Conservation (phyloP, 2,113 vertebrate species). For the Pseudopodoces humilis region DNA sequence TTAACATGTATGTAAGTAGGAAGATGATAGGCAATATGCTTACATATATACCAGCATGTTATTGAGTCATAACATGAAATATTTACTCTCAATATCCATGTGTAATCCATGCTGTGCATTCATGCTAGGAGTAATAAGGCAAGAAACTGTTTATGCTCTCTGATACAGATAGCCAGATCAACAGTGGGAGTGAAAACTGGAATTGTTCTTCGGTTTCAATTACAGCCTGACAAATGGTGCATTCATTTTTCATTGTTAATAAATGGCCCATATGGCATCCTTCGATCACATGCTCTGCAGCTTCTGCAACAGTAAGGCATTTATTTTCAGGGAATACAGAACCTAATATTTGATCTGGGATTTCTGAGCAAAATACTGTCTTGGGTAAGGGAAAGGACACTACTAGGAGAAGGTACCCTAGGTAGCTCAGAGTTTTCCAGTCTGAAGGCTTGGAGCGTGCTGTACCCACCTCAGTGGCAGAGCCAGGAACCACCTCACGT, state of each 20-base stretch:
- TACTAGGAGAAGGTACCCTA: background rate
- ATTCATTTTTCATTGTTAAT: slow-evolving; percentile 29
- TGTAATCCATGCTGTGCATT: background rate
- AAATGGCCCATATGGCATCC: slow-evolving; percentile 33
- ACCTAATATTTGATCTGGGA: background rate
- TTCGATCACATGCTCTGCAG: slow-evolving; percentile 4
- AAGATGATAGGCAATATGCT: background rate
- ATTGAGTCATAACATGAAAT: background rate
- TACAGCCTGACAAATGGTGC: background rate
- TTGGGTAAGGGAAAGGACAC: background rate
- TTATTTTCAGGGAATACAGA: background rate
- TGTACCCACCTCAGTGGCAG: background rate
- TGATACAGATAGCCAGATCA: background rate
- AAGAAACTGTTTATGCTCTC: background rate
- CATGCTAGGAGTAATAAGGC: background rate
- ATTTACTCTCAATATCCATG: background rate
- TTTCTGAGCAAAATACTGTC: background rate
- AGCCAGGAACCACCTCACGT: background rate
- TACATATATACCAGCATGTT: background rate
- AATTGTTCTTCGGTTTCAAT: background rate
- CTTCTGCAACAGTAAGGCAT: background rate
- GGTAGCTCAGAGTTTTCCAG: background rate
- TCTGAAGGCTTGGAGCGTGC: background rate
- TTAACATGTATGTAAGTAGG: slow-evolving; percentile 18
- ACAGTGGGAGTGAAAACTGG: background rate